Evolutionary conservation across 2,113 vertebrate genomes (phyloP).

Genomic region (Pyxicephalus adspersus): DNA sequence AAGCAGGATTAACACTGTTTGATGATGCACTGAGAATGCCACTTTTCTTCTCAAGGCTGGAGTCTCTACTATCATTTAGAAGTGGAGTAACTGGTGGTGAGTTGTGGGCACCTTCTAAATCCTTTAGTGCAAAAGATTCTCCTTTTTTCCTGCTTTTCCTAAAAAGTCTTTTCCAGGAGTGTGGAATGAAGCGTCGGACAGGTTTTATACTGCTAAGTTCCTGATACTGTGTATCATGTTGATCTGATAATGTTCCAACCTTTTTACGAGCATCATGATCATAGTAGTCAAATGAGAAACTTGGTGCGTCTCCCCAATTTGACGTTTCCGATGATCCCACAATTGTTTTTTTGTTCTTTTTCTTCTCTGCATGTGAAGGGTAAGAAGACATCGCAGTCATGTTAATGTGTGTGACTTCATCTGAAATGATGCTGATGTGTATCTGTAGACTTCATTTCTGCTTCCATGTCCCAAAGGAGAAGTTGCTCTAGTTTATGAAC

Average conservation of each 20-base stretch:
- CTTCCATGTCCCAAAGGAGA: constrained; percentile 46
- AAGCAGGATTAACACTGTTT: not conserved
- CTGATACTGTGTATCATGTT: not conserved
- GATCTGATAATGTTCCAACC: not conserved
- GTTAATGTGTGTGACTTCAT: constrained; percentile 12
- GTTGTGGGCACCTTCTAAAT: constrained; percentile 63
- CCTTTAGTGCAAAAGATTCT: not conserved
- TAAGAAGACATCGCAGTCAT: constrained; percentile 43
- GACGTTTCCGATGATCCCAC: not conserved
- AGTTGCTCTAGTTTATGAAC: constrained; percentile 46
- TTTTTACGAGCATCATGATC: not conserved
- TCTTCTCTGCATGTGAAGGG: constrained; percentile 5
- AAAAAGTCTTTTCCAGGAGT: constrained; percentile 63
- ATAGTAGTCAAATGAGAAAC: constrained; percentile 7
- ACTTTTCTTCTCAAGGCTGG: not conserved
- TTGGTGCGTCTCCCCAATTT: constrained; percentile 11
- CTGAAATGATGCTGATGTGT: not conserved
- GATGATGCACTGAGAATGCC: not conserved
- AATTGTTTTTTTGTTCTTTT: constrained; percentile 25
- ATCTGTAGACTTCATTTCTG: constrained; percentile 13
- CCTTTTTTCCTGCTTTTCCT: constrained; percentile 52
- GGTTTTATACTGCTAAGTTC: constrained; percentile 34
- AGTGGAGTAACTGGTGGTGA: constrained; percentile 72
- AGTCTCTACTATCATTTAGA: constrained; percentile 52
- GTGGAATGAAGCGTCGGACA: constrained; percentile 58